These are phyloP conservation scores for Apus apus DNA, from an alignment of 2,113 vertebrate species.

Conservation along the genomic window DNA sequence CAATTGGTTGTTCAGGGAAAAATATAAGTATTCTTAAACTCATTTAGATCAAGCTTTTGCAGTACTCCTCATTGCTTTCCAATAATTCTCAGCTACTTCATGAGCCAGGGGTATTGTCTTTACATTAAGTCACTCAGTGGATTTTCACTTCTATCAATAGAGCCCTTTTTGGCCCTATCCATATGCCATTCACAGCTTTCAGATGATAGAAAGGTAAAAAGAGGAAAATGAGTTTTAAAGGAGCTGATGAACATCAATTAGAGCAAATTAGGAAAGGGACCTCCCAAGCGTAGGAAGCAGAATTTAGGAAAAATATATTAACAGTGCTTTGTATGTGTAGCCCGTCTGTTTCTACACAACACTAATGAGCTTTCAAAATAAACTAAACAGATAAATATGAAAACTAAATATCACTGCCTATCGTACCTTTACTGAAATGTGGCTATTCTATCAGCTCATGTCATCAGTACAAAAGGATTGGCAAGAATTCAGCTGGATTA, in stretches of 20 bases:
- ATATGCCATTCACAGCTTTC: not conserved
- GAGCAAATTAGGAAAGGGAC: not conserved
- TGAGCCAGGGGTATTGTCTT: not conserved
- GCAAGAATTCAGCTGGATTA: not conserved
- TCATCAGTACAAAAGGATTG: not conserved
- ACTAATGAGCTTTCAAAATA: not conserved
- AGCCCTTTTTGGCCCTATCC: not conserved
- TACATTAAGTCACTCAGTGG: not conserved
- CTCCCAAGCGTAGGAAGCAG: not conserved
- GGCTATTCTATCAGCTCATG: not conserved
- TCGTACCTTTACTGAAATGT: not conserved
- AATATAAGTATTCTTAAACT: not conserved
- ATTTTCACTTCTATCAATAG: not conserved
- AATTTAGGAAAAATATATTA: not conserved
- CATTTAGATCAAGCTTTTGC: not conserved
- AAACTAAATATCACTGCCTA: not conserved
- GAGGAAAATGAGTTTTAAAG: not conserved
- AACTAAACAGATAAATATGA: not conserved
- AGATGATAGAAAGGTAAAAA: not conserved
- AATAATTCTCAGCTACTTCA: not conserved
- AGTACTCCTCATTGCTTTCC: not conserved
- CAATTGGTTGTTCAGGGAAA: not conserved
- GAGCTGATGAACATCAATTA: not conserved
- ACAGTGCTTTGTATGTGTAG: not conserved
- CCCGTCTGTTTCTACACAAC: not conserved